Base-by-base conservation (phyloP, 92 coral and sea anemone genomes). In the Phenganax stokvisi region DNA sequence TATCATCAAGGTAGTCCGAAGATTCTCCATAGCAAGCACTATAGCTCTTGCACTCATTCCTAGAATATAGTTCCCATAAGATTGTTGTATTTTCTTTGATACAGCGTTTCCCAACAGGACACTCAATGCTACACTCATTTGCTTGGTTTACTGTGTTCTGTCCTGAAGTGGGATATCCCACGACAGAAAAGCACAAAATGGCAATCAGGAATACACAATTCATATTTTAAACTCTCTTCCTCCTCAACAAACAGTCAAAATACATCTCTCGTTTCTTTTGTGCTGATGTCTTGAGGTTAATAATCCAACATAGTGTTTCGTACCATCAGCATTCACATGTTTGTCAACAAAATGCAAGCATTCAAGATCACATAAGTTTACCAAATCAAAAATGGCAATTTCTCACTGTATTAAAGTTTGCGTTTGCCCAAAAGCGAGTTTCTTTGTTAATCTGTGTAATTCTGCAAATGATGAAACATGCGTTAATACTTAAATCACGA, bases 11-110 rank as follows among this genome's bases (percentile, higher is more conserved):
- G 25, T 76, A 76, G 6, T 31, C 70, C 0, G 68, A 57, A 10
- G 64, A 55, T 8, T 44, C 2, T 6, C 81, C 81, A 20, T 76
- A 76, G 20, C 81, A 76, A 12, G 67, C 1, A 3, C 17, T 25
- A 25, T 76, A 76, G 12, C 51, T 76, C n/a, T 76, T 44, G 47
- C 81, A 76, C 55, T 72, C 59, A 17, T 76, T 63, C 54, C 81
- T 59, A n/a, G 60, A 31, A 54, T 2, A 30, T 25, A 54, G 47
- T 8, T 59, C 81, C 81, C 81, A 76, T 57, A 57, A n/a, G 61
- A 76, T 29, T 54, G 81, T 76, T 4, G 61, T 68, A 10, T 76
- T 76, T 1, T 60, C 70, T 29, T 76, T 67, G 10, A 76, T 20
- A 58, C 81, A 76, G 16, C 81, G 69, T 44, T 76, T 76, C 27